Percentiles rank a stretch among this genome's conserved stretches.
Evolutionary conservation across 2,888 invertebrate species (phyloP).

Genomic region (Leptopilina syphax): DNA sequence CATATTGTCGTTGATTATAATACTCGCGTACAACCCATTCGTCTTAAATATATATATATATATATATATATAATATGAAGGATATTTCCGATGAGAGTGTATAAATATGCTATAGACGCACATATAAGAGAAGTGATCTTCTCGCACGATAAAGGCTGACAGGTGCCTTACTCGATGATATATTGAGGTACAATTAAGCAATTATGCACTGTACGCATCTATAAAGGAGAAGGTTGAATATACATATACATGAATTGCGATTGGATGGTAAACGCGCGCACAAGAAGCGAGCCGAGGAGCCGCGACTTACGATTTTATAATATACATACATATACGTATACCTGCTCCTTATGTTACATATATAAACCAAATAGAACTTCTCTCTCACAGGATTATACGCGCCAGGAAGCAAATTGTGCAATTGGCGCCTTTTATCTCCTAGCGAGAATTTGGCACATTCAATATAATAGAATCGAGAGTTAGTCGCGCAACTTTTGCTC

Average conservation of each 20-base stretch:
- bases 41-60: not conserved
- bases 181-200: conserved; percentile 48
- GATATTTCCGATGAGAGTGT: conserved; percentile 4
- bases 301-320: conserved; percentile 4
- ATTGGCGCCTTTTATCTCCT: conserved; percentile 1
- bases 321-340: not conserved
- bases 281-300: not conserved
- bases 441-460: conserved; percentile 5
- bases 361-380: not conserved
- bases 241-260: conserved; percentile 9
- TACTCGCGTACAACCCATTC: not conserved
- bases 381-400: conserved; percentile 36
- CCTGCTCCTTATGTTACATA: too few species aligned
- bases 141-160: conserved; percentile 39
- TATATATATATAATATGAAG: not conserved
- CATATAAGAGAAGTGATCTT: conserved; percentile 37
- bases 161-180: conserved; percentile 45
- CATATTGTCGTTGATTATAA: not conserved
- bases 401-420: conserved; percentile 45
- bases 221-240: conserved; percentile 39
- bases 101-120: conserved; percentile 2
- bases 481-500: not conserved
- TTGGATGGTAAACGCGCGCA: not conserved
- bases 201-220: conserved; percentile 41
- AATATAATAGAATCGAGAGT: conserved; percentile 6